Evolutionary conservation across 2,888 invertebrate species (phyloP).

Genomic region (Tridacna gigas): DNA sequence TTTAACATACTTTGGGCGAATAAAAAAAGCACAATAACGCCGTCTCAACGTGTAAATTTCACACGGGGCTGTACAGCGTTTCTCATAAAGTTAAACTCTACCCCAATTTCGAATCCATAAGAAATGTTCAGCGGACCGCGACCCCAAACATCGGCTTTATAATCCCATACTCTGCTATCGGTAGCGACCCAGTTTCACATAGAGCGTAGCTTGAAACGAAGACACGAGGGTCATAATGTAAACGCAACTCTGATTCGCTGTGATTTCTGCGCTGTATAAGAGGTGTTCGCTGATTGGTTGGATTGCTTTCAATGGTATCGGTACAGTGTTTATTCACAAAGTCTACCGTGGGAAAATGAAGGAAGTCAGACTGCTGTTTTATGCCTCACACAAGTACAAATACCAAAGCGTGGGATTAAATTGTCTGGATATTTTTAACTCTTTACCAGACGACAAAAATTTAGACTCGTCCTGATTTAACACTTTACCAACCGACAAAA

Average conservation of each 20-base stretch:
- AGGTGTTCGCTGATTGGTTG: conserved; percentile 61
- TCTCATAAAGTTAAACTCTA: conserved; percentile 22
- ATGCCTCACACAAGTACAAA: conserved; percentile 40
- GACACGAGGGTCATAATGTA: conserved; percentile 56
- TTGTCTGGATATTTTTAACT: conserved; percentile 1
- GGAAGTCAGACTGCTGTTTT: conserved; percentile 12
- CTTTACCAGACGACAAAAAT: too few relatives aligned
- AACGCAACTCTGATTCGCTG: conserved; percentile 52
- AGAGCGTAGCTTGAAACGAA: conserved; percentile 20
- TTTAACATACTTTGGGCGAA: neutral
- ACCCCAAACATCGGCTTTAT: conserved; percentile 25
- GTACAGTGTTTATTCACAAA: conserved; percentile 72
- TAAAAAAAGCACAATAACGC: neutral
- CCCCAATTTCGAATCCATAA: conserved; percentile 14
- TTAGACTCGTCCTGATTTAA: neutral
- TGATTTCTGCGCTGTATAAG: conserved; percentile 33
- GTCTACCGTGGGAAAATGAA: conserved; percentile 70
- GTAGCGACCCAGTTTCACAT: neutral
- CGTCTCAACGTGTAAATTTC: conserved; percentile 14
- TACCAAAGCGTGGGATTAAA: conserved; percentile 19
- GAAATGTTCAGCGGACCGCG: conserved; percentile 23
- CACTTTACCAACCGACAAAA: neutral
- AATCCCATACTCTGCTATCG: neutral
- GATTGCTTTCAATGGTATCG: conserved; percentile 64
- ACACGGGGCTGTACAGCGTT: conserved; percentile 21